Conservation (phyloP, 2,797 vertebrate genomes). For the Octomys mimax region DNA sequence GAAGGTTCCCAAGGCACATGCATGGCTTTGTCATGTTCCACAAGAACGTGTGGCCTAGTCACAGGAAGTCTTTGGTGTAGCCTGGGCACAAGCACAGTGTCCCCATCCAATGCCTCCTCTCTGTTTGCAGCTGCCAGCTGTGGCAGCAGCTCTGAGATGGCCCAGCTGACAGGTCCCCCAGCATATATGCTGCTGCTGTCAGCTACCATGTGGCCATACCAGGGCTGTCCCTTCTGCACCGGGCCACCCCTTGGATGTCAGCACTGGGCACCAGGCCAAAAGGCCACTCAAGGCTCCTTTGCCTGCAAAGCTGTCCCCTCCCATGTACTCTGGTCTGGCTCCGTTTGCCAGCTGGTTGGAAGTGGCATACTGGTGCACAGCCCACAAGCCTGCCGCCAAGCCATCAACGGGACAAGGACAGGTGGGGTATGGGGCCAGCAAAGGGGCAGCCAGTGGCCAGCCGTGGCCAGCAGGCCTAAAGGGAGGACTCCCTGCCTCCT, state of each 20-base stretch:
- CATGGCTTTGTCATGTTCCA: not conserved
- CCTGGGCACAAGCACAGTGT: not conserved
- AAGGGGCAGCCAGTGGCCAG: not conserved
- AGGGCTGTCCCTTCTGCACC: not conserved
- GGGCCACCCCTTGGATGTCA: slow-evolving; percentile 75
- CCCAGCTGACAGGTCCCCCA: slow-evolving; percentile 36
- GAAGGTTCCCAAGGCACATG: not conserved
- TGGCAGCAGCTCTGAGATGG: not conserved
- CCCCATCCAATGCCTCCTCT: not conserved
- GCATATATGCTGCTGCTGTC: slow-evolving; percentile 25
- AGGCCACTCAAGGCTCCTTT: slow-evolving; percentile 61
- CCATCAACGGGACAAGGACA: not conserved
- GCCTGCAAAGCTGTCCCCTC: slow-evolving; percentile 44
- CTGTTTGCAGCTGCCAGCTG: not conserved
- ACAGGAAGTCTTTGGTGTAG: not conserved
- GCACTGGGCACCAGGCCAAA: slow-evolving; percentile 71
- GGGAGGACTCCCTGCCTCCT: not conserved
- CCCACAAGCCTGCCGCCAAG: not conserved
- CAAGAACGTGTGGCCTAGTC: not conserved
- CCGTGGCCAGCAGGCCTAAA: not conserved
- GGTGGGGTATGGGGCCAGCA: rapidly evolving
- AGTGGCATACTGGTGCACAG: not conserved
- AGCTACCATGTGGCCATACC: slow-evolving; percentile 47
- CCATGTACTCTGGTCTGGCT: slow-evolving; percentile 64
- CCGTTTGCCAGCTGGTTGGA: not conserved